Evolutionary conservation across 2,113 vertebrate genomes (phyloP).

Genomic region (Trinectes maculatus): DNA sequence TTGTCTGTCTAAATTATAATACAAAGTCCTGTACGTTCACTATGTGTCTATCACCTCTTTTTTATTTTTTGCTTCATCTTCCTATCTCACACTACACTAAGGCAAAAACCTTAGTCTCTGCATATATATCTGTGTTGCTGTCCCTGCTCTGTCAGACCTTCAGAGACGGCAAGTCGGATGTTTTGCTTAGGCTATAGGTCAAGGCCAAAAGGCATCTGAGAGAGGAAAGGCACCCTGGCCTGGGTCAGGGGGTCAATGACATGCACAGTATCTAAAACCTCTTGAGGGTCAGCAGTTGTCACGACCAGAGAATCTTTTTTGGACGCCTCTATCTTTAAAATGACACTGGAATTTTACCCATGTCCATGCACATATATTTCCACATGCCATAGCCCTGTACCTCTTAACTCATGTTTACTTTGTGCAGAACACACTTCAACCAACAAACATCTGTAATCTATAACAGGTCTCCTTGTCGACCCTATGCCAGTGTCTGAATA

Average conservation of each 20-base stretch:
- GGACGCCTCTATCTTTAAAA: neutral
- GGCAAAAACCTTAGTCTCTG: neutral
- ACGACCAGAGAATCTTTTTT: conserved; percentile 10
- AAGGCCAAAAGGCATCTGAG: conserved; percentile 58
- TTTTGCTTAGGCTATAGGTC: conserved; percentile 20
- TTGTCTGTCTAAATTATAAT: neutral
- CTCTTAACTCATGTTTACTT: neutral
- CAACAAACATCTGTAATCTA: neutral
- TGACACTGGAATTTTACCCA: neutral
- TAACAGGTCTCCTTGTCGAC: neutral
- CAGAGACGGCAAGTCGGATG: neutral
- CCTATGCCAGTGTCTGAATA: neutral
- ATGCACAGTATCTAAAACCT: conserved; percentile 25
- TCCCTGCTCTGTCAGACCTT: neutral
- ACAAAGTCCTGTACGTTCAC: too few species aligned
- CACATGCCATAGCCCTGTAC: neutral
- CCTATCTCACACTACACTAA: neutral
- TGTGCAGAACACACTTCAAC: conserved; percentile 1
- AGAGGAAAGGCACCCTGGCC: conserved; percentile 53
- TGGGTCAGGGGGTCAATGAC: conserved; percentile 29
- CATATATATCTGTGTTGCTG: neutral
- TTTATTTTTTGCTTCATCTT: neutral
- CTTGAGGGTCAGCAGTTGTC: conserved; percentile 35
- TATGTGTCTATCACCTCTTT: neutral
- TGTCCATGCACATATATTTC: neutral